Evolutionary conservation across 2,888 invertebrate species (phyloP).

Genomic region (Odontocerum albicorne): DNA sequence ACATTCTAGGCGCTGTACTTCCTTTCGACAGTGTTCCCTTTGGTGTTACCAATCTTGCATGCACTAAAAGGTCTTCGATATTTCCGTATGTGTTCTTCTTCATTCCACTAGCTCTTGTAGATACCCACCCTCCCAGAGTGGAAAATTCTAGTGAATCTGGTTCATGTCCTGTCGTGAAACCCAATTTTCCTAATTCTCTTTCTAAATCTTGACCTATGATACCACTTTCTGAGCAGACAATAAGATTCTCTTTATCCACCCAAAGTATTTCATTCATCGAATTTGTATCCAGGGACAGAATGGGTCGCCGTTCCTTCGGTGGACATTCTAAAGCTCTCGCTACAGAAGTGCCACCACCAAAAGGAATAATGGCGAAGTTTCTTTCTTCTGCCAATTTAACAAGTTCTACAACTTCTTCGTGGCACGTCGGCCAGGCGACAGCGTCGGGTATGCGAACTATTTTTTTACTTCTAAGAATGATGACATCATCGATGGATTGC

Average conservation of each 20-base stretch:
- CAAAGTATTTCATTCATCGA: slow-evolving; percentile 95
- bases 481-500: slow-evolving; percentile 90
- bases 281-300: slow-evolving; percentile 89
- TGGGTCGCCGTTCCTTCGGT: slow-evolving; percentile 71
- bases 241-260: slow-evolving; percentile 81
- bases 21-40: slow-evolving; percentile 81
- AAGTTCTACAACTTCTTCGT: slow-evolving; percentile 82
- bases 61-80: slow-evolving; percentile 92
- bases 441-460: slow-evolving; percentile 87
- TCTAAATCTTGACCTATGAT: slow-evolving; percentile 95
- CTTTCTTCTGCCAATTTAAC: slow-evolving; percentile 73
- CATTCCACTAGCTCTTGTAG: slow-evolving; percentile 96
- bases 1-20: slow-evolving; percentile 84
- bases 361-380: slow-evolving; percentile 86
- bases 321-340: slow-evolving; percentile 89
- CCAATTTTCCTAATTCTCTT: slow-evolving; percentile 72
- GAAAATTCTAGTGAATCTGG: slow-evolving; percentile 99
- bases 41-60: slow-evolving; percentile 84
- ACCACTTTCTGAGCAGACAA: slow-evolving; percentile 77
- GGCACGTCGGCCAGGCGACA: slow-evolving; percentile 87
- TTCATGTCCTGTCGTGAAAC: slow-evolving; percentile 93
- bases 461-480: slow-evolving; percentile 72
- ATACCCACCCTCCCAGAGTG: slow-evolving; percentile 96
- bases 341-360: slow-evolving; percentile 93
- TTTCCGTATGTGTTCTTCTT: slow-evolving; percentile 99